Evolutionary conservation across 2,797 vertebrate genomes (phyloP).

Genomic region (Xerus rutilus): DNA sequence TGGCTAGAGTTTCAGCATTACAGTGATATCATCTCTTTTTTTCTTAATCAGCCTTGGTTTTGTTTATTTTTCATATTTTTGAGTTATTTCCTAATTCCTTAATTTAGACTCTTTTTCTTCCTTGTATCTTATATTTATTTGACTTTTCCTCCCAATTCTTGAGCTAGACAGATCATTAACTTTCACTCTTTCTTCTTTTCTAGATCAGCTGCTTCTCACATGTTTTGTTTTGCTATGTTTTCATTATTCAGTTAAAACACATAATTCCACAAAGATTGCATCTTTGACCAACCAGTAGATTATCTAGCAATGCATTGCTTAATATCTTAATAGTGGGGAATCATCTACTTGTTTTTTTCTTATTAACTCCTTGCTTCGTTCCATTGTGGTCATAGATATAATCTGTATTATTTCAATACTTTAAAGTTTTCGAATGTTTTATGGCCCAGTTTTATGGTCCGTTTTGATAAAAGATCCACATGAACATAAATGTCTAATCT

Average conservation of each 20-base stretch:
- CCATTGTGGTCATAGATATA: not conserved
- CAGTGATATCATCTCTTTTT: too few relatives aligned
- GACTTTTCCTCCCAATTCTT: not conserved
- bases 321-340: not conserved
- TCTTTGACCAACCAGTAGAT: not conserved
- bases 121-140: not conserved
- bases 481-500: not conserved
- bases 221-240: conserved; percentile 14
- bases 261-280: not conserved
- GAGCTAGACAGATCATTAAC: not conserved
- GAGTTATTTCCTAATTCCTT: not conserved
- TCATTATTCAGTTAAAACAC: conserved; percentile 28
- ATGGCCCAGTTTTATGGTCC: not conserved
- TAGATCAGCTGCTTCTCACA: not conserved
- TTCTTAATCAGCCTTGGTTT: not conserved
- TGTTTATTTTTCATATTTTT: not conserved
- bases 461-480: not conserved
- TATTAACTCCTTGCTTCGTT: not conserved
- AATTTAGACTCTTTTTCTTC: not conserved
- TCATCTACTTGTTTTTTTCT: not conserved
- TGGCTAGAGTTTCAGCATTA: too few relatives aligned
- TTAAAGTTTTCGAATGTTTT: not conserved
- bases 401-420: not conserved
- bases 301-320: not conserved
- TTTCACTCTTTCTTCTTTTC: not conserved